Evolutionary conservation across 2,888 invertebrate genomes (phyloP).

Genomic region (Zeuzera pyrina): DNA sequence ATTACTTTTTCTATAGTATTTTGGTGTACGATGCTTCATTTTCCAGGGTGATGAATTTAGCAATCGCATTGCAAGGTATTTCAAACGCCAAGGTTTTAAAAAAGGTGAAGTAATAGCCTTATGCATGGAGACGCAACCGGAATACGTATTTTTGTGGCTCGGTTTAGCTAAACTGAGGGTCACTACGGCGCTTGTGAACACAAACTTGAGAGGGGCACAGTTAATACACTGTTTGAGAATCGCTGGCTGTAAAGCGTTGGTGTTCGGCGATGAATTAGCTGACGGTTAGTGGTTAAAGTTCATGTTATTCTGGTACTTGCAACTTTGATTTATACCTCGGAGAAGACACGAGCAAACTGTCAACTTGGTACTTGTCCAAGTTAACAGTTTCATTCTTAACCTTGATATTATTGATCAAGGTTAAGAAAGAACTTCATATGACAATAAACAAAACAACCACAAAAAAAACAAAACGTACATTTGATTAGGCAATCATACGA

Average conservation of each 20-base stretch:
- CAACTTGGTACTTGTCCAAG: no score
- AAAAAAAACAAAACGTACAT: no score
- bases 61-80: conserved; percentile 72
- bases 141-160: conserved; percentile 91
- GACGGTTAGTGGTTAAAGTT: conserved; percentile 37
- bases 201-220: conserved; percentile 84
- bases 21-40: no score
- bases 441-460: no score
- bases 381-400: no score
- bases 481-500: no score
- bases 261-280: conserved; percentile 79
- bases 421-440: no score
- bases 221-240: conserved; percentile 86
- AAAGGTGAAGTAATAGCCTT: conserved; percentile 90
- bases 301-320: no score
- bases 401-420: no score
- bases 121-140: conserved; percentile 90
- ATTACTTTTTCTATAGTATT: no score
- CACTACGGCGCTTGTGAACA: conserved; percentile 90
- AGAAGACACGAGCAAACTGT: no score
- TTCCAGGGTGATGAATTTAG: conserved; percentile 73
- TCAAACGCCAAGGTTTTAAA: conserved; percentile 63
- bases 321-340: no score
- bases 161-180: conserved; percentile 90
- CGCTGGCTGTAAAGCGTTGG: conserved; percentile 83